Base-by-base conservation (phyloP, 2,113 vertebrate species). In the Tachysurus fulvidraco region DNA sequence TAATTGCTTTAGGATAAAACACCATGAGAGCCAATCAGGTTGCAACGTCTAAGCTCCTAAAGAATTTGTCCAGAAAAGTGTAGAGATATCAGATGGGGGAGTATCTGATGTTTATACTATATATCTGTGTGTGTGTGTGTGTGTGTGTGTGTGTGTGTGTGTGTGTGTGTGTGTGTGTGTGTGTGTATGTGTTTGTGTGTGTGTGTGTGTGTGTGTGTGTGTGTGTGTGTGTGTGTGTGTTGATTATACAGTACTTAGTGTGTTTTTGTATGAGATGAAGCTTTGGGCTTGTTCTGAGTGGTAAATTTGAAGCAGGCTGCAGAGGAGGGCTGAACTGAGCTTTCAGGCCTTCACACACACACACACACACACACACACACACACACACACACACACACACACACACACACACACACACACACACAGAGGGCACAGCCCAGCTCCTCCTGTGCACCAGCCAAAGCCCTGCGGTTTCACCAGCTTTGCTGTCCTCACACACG, bases 231-330 rank as follows among this genome's bases (percentile, higher is more conserved):
- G 59, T 85, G 57, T 78, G 67, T 60, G 19, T 85, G 83, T 30
- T 78, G 59, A 50, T 50, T 36, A 52, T 65, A 46, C 13, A 82
- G 25, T 85, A 14, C 44, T n/a, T 36, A 55, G 59, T 59, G 54
- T 74, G 60, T 84, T 30, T 19, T 28, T 73, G 55, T 88, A 50
- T 50, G 57, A 30, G 59, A 74, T 87, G 52, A 79, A 79, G 77
- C 54, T 79, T 79, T 30, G 55, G 62, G 73, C 67, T 71, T 64
- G 36, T 84, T 67, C 41, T 79, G 60, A 79, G 81, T 65, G 85
- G 54, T 85, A 89, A 89, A 89, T 87, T 89, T 67, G 83, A 90
- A 90, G 83, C 87, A 89, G 89, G 83, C 86, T 85, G 46, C 55
- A 28, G 62, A 60, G 81, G 80, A 83, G 81, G 86, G 83, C 67